A percentile compares a stretch with the other conserved stretches of the same genome.
Conservation (phyloP, 2,113 vertebrate genomes). For the Erythrocercus mccallii region DNA sequence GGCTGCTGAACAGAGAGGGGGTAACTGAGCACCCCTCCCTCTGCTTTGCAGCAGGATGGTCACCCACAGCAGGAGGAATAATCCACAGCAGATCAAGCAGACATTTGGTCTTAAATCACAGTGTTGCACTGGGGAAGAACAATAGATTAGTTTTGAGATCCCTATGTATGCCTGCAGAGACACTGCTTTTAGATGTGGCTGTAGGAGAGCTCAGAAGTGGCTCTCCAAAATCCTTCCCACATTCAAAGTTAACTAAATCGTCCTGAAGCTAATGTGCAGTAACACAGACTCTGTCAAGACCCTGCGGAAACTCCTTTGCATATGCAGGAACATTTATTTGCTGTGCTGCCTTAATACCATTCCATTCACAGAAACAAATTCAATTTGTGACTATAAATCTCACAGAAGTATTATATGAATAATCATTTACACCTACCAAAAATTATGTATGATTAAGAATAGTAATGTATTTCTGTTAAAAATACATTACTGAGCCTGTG, state of each 20-base stretch:
- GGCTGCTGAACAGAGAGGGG: neutral
- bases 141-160: neutral
- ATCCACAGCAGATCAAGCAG: neutral
- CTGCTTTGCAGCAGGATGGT: rapidly evolving
- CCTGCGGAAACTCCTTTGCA: neutral
- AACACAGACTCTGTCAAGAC: neutral
- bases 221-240: neutral
- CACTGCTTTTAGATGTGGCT: neutral
- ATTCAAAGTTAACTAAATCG: neutral
- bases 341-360: neutral
- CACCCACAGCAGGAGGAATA: neutral
- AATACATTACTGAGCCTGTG: neutral
- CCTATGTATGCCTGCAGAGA: neutral
- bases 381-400: neutral
- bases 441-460: neutral
- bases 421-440: neutral
- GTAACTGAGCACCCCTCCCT: neutral
- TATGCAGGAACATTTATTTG: neutral
- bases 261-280: neutral
- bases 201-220: neutral
- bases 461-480: neutral
- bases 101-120: neutral
- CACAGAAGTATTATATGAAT: neutral
- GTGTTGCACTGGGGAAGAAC: neutral
- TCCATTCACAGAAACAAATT: neutral